Percentiles rank a stretch among this genome's conserved stretches.
phyloP scores from a whole-genome alignment of 2,888 invertebrate genomes.

The Taenaris catops region DNA sequence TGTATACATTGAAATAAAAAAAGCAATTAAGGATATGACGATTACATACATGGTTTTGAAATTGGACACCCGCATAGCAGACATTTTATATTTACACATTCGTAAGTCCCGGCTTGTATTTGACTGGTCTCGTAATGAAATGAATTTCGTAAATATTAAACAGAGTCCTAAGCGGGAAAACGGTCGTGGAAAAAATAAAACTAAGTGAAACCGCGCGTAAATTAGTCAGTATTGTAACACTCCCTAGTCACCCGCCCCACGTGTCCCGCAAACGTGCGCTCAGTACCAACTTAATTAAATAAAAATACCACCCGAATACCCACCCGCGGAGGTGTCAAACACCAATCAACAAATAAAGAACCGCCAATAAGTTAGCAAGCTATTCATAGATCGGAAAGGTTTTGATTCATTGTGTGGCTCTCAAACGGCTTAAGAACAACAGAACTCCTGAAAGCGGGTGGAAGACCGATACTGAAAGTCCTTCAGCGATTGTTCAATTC shows the following conservation, averaged over 20 bases:
- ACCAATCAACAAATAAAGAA: slow-evolving; percentile 74
- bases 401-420: too few relatives aligned
- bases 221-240: slow-evolving; percentile 65
- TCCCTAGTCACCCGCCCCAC: slow-evolving; percentile 29
- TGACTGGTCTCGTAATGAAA: slow-evolving; percentile 15
- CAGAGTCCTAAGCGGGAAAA: slow-evolving; percentile 16
- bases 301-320: slow-evolving; percentile 62
- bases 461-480: too few relatives aligned
- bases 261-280: slow-evolving; percentile 42
- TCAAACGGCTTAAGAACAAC: too few relatives aligned
- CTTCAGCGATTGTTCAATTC: too few relatives aligned
- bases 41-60: too few relatives aligned
- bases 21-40: too few relatives aligned
- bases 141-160: slow-evolving; percentile 18
- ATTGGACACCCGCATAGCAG: too few relatives aligned
- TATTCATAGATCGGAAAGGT: slow-evolving; percentile 71
- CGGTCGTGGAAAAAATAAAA: slow-evolving; percentile 29
- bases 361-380: slow-evolving; percentile 71
- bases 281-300: slow-evolving; percentile 65
- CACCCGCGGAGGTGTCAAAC: slow-evolving; percentile 64
- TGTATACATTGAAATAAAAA: too few relatives aligned
- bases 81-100: too few relatives aligned
- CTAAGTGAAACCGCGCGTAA: slow-evolving; percentile 53
- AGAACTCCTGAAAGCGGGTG: too few relatives aligned
- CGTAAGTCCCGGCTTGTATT: background rate